Conservation (phyloP, 2,113 vertebrate species). For the Circaetus cinerascens region DNA sequence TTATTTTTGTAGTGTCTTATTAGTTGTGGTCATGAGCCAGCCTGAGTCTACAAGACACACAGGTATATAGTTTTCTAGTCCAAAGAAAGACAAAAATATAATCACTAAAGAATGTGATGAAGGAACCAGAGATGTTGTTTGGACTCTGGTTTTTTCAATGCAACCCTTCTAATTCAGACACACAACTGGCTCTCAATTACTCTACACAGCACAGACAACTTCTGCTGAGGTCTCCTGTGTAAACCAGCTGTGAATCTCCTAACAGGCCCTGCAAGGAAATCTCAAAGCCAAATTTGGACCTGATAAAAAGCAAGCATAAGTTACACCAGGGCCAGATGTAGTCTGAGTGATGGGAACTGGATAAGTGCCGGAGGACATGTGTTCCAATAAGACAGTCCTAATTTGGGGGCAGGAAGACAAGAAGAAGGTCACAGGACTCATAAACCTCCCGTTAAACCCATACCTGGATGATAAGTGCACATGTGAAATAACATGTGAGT, state of each 20-base stretch:
- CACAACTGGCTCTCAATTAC: not conserved
- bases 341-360: not conserved
- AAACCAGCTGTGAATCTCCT: not conserved
- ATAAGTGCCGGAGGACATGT: not conserved
- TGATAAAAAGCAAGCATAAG: not conserved
- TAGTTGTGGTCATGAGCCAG: not conserved
- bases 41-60: not conserved
- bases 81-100: not conserved
- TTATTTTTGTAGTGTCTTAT: not conserved
- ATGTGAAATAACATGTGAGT: accelerated
- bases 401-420: not conserved
- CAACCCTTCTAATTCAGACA: not conserved
- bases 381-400: not conserved
- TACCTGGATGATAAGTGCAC: not conserved
- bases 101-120: not conserved
- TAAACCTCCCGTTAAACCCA: not conserved
- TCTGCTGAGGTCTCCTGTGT: not conserved
- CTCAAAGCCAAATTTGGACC: not conserved
- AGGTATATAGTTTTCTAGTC: not conserved
- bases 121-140: not conserved
- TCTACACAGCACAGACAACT: not conserved
- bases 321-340: not conserved
- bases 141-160: not conserved
- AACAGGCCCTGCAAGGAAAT: not conserved
- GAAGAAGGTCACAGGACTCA: not conserved